Evolutionary conservation across 1,140 invertebrate species (phyloP).

Genomic region (Cylas formicarius): DNA sequence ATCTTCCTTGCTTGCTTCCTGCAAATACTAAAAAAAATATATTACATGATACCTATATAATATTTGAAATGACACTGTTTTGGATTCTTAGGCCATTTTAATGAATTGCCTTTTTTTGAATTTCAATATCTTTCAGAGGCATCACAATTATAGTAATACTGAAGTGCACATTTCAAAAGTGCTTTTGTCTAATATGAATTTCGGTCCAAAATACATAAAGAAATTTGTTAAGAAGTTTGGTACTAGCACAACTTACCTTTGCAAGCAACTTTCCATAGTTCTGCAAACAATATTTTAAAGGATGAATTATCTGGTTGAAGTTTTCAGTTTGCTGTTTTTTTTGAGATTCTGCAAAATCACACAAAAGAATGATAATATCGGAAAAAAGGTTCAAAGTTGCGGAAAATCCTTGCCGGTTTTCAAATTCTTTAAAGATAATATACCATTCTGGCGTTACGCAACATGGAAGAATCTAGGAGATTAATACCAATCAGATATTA

Average conservation of each 20-base stretch:
- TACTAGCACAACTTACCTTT: conserved; percentile 23
- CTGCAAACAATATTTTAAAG: conserved; percentile 30
- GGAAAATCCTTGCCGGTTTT: conserved; percentile 13
- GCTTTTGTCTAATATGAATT: too few relatives aligned
- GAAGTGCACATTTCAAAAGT: too few relatives aligned
- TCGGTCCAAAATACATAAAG: conserved; percentile 9
- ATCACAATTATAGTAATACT: too few relatives aligned
- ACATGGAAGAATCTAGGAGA: conserved; percentile 31
- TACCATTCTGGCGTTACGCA: conserved; percentile 33
- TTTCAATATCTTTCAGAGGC: too few relatives aligned
- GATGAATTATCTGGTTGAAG: conserved; percentile 15
- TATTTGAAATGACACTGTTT: neutral
- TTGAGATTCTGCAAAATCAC: conserved; percentile 30
- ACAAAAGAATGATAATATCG: conserved; percentile 30
- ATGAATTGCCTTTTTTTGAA: too few relatives aligned
- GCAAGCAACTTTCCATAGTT: conserved; percentile 27
- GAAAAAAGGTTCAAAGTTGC: conserved; percentile 24
- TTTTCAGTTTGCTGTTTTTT: conserved; percentile 12
- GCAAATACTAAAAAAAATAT: conserved; percentile 7
- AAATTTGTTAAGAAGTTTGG: conserved; percentile 5
- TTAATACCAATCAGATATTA: conserved; percentile 4
- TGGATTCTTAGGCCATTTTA: too few relatives aligned
- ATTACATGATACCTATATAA: conserved; percentile 13
- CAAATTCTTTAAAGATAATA: conserved; percentile 22
- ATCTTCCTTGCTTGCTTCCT: conserved; percentile 5